Percentiles rank a stretch among this genome's conserved stretches.
These are phyloP conservation scores for Agrotis segetum DNA, from an alignment of 2,888 invertebrate species.

Conservation along the genomic window DNA sequence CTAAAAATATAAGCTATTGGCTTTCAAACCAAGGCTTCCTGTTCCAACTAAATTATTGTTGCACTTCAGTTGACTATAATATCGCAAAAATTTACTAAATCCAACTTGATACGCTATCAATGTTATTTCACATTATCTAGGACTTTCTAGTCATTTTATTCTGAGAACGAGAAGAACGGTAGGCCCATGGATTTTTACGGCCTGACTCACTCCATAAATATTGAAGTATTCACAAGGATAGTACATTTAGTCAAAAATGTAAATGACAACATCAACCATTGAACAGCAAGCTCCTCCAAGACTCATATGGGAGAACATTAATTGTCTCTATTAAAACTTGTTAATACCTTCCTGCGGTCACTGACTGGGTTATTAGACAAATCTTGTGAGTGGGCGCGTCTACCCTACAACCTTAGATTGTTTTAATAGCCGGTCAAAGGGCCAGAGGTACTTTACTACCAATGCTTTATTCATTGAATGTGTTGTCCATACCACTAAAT, in stretches of 20 bases:
- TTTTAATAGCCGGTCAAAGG: slow-evolving; percentile 46
- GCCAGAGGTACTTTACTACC: neutral
- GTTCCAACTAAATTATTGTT: slow-evolving; percentile 13
- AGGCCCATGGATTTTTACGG: slow-evolving; percentile 1
- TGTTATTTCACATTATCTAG: neutral
- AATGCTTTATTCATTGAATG: slow-evolving; percentile 12
- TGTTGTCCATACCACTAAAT: neutral
- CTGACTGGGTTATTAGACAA: slow-evolving; percentile 65
- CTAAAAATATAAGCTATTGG: slow-evolving; percentile 36
- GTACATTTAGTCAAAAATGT: slow-evolving; percentile 15
- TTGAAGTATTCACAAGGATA: slow-evolving; percentile 4
- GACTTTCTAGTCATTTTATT: slow-evolving; percentile 7
- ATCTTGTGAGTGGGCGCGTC: slow-evolving; percentile 54
- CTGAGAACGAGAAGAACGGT: slow-evolving; percentile 15
- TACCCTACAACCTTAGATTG: slow-evolving; percentile 54
- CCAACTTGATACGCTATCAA: slow-evolving; percentile 7
- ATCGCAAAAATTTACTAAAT: slow-evolving; percentile 17
- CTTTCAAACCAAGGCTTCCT: slow-evolving; percentile 28
- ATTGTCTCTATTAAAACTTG: slow-evolving; percentile 82
- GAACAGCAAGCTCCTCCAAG: slow-evolving; percentile 22
- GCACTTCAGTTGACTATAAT: slow-evolving; percentile 1
- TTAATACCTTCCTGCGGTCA: slow-evolving; percentile 78
- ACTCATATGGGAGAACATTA: slow-evolving; percentile 74
- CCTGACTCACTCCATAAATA: neutral
- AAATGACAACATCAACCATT: slow-evolving; percentile 28